Conservation (phyloP, 1,140 invertebrate species). For the Leucophenga varia region DNA sequence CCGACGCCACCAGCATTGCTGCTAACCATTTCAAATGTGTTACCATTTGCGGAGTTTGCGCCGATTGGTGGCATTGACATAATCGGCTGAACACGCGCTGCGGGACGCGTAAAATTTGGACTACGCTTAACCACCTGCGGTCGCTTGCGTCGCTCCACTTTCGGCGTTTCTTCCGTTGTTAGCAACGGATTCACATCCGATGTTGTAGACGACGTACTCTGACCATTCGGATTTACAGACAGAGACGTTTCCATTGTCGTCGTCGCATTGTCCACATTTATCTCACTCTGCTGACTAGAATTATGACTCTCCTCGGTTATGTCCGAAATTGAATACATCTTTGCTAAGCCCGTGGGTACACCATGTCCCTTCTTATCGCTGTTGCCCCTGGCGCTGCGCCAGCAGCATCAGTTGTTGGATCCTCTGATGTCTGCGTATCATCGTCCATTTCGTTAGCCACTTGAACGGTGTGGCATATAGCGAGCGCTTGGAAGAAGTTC, state of each 20-base stretch:
- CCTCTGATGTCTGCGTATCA: slow-evolving; percentile 3
- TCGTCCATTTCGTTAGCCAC: slow-evolving; percentile 55
- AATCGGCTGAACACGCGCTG: slow-evolving; percentile 13
- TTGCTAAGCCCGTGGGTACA: slow-evolving; percentile 40
- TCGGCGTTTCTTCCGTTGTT: slow-evolving; percentile 26
- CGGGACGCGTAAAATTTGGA: slow-evolving; percentile 37
- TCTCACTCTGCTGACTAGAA: slow-evolving; percentile 50
- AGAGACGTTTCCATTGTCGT: slow-evolving; percentile 38
- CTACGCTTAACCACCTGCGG: slow-evolving; percentile 47
- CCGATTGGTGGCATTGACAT: background rate
- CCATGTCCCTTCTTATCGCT: slow-evolving; percentile 8
- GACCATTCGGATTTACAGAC: slow-evolving; percentile 37
- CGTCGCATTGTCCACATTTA: slow-evolving; percentile 25
- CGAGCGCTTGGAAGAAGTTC: slow-evolving; percentile 70
- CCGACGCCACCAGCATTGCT: too few relatives aligned
- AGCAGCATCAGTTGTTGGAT: background rate
- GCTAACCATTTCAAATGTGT: background rate
- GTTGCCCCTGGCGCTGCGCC: too few relatives aligned
- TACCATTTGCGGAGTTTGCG: background rate
- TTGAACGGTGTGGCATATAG: slow-evolving; percentile 79
- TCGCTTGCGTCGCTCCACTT: slow-evolving; percentile 42
- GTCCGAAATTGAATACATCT: slow-evolving; percentile 47
- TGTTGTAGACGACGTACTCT: slow-evolving; percentile 12
- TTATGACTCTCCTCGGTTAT: slow-evolving; percentile 51
- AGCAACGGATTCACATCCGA: slow-evolving; percentile 48